phyloP scores from a whole-genome alignment of 2,797 vertebrate genomes.

The Clamator glandarius region DNA sequence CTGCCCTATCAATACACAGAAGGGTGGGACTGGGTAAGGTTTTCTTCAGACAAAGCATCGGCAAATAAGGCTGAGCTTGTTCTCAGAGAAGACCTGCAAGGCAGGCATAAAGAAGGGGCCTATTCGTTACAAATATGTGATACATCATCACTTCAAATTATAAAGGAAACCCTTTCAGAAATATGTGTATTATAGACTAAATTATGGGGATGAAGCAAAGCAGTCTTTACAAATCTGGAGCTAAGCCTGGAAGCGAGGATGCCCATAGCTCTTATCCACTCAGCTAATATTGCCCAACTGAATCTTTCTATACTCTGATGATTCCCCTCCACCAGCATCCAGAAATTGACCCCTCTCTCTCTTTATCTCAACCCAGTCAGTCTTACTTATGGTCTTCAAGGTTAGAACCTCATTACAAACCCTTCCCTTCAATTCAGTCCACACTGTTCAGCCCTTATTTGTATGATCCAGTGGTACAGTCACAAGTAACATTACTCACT shows the following conservation, averaged over 20 bases:
- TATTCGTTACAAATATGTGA: background rate
- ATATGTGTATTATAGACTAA: background rate
- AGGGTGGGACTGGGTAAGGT: slow-evolving; percentile 21
- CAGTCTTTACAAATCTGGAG: background rate
- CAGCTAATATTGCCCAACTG: background rate
- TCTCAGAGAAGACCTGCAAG: slow-evolving; percentile 15
- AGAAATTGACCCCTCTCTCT: background rate
- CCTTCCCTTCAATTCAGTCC: background rate
- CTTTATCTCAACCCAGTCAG: background rate
- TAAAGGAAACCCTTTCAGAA: slow-evolving; percentile 3
- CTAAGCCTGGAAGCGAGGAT: background rate
- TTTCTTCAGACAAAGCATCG: slow-evolving; percentile 1
- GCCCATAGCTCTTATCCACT: background rate
- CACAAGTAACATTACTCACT: background rate
- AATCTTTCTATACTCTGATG: background rate
- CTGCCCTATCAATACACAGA: background rate
- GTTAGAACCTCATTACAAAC: background rate
- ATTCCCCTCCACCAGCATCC: background rate
- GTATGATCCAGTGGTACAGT: background rate
- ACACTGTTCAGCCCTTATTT: background rate
- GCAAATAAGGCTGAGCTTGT: slow-evolving; percentile 11
- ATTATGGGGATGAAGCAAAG: background rate
- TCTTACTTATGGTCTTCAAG: background rate
- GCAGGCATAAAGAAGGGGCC: background rate
- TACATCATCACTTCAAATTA: background rate